Conservation (phyloP, 2,113 vertebrate species). For the Casuarius casuarius region DNA sequence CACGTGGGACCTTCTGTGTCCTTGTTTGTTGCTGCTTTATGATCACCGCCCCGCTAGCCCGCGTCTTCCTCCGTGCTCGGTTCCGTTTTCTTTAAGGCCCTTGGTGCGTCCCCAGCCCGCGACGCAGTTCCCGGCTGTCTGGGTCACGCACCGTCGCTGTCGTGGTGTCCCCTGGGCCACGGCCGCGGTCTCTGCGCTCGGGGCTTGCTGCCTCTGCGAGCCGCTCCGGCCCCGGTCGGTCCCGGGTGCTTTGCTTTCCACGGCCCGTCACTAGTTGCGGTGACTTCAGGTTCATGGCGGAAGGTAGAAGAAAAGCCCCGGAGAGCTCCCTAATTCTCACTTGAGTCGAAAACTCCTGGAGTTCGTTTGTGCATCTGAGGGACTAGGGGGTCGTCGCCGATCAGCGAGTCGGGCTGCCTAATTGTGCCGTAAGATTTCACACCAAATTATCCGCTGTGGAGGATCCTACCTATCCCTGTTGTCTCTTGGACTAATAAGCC, state of each 20-base stretch:
- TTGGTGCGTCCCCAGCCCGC: background rate
- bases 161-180: background rate
- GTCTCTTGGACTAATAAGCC: background rate
- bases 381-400: background rate
- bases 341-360: background rate
- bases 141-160: background rate
- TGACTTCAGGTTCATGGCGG: background rate
- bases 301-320: background rate
- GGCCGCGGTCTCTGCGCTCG: background rate
- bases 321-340: background rate
- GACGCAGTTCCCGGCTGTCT: background rate
- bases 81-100: background rate
- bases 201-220: background rate
- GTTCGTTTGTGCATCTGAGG: background rate
- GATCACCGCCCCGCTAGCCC: background rate
- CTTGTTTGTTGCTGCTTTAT: background rate
- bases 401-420: background rate
- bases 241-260: background rate
- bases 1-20: background rate
- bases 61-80: accelerated
- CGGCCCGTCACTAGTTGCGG: background rate
- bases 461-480: background rate
- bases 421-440: background rate
- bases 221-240: accelerated
- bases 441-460: background rate